Base-by-base conservation (phyloP, 2,888 invertebrate species). In the Melipona bicolor region DNA sequence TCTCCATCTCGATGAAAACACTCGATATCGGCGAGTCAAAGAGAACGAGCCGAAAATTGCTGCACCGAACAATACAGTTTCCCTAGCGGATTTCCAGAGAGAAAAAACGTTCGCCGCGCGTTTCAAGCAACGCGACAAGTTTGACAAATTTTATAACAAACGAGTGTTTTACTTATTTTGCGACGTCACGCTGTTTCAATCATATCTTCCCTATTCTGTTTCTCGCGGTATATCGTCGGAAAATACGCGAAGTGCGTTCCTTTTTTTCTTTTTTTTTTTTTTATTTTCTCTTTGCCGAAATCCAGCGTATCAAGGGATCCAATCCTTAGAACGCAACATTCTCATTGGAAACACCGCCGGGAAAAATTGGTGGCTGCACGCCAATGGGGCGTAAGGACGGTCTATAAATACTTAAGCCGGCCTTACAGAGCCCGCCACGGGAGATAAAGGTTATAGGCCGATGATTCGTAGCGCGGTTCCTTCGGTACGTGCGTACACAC, bases 321-420 rank as follows among this genome's bases (percentile, higher is more conserved):
- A 17, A 61, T 24, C 73, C 72, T 52, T 27, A 3, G n/a, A 36
- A 69, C 13, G 69, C 52, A 65, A 77, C n/a, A 59, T 72, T 59
- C 52, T 56, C 59, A 74, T 70, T 52, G 67, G 27, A 56, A 50
- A 36, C 43, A 32, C 56, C 43, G 65, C 0, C n/a, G 24, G 24
- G 69, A 76, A 80, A 79, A 69, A 77, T 71, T 65, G 50, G 70
- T 64, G 69, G 67, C 56, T 71, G 77, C 80, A 80, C 87, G 85
- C 89, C 86, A 87, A 83, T 90, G 88, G 85, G 84, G 81, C 68
- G 83, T 77, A 77, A 83, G 68, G 70, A 79, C 81, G 83, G 86
- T 83, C 88, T 89, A 88, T 92, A 92, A 93, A 92, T 90, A 90
- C 91, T 90, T 93, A 91, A 92, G 91, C 92, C 86, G 81, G 86